Conservation (phyloP, 2,888 invertebrate genomes). For the Drosophila nr. perissopoda region DNA sequence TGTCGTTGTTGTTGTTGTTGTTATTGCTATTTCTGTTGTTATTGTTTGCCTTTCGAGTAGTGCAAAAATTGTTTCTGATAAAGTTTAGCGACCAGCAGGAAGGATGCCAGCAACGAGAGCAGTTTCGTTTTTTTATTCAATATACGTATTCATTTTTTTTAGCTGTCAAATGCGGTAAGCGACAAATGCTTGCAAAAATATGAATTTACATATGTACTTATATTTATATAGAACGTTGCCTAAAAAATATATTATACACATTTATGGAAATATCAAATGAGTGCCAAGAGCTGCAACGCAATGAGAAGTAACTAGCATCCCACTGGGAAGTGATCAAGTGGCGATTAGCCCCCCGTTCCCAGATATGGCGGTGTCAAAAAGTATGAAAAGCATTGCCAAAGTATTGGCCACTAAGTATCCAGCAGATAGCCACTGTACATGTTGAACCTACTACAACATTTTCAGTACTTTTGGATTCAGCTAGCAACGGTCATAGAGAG, state of each 20-base stretch:
- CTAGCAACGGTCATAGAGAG: background rate
- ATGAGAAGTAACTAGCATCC: background rate
- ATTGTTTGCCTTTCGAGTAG: slow-evolving; percentile 45
- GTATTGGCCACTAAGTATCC: background rate
- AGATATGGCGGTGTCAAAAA: background rate
- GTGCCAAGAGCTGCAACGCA: background rate
- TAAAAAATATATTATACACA: background rate
- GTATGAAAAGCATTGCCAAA: background rate
- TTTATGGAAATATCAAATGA: background rate
- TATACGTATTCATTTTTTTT: slow-evolving; percentile 24
- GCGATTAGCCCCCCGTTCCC: background rate
- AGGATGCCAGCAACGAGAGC: slow-evolving; percentile 31
- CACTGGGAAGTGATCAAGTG: background rate
- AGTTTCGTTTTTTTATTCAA: slow-evolving; percentile 9
- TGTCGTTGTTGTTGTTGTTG: slow-evolving; percentile 22
- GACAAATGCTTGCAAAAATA: slow-evolving; percentile 33
- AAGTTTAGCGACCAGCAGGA: slow-evolving; percentile 46
- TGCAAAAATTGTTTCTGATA: slow-evolving; percentile 57
- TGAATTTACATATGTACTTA: slow-evolving; percentile 23
- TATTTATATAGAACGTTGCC: slow-evolving; percentile 4
- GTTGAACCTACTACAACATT: background rate
- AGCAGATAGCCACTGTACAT: background rate
- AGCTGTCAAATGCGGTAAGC: slow-evolving; percentile 38
- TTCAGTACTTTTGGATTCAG: slow-evolving; percentile 13
- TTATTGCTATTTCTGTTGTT: slow-evolving; percentile 33